Base-by-base conservation (phyloP, 2,797 vertebrate genomes). In the Cryptoprocta ferox region DNA sequence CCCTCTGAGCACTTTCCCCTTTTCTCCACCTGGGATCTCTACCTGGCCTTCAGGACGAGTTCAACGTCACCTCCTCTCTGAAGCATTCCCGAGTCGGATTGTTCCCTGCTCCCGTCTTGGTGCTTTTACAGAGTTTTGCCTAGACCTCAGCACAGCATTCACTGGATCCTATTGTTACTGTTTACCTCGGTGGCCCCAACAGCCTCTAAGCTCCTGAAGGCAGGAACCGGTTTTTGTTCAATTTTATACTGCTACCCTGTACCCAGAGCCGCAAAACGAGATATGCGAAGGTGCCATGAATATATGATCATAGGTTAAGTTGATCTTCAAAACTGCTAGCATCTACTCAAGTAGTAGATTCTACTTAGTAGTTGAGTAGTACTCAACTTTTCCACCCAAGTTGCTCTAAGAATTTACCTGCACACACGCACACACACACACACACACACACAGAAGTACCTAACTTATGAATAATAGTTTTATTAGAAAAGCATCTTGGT, bases 241-340 rank as follows among this genome's bases (percentile, higher is more conserved):
- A 65, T 91, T 84, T 88, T 63, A 88, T 70, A 63, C 15, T 85
- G 80, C 83, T 61, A 59, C 11, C 48, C 24, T 70, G 53, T 93
- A 48, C 48, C 21, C 10, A 45, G 75, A 28, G 37, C 42, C 48
- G 73, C 56, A 2, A 61, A 89, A 81, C 75, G 1, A 81, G 18
- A 65, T 18, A 93, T 50, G 86, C 42, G 42, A 85, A 84, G 48
- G 19, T 35, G 65, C 32, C 56, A 71, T 42, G 32, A 87, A 94
- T 45, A 95, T 90, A 89, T 9, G n/a, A 91, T 37, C 71, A 68
- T 2, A 92, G 68, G 30, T 42, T 88, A 92, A 53, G 48, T 80
- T 45, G 76, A 91, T 76, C 53, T 92, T 93, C 89, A 94, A 89
- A 92, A 70, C 21, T 94, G 89, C 82, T 84, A 87, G 56, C 56